Conservation (phyloP, 2,113 vertebrate genomes). For the Megaptera novaeangliae region DNA sequence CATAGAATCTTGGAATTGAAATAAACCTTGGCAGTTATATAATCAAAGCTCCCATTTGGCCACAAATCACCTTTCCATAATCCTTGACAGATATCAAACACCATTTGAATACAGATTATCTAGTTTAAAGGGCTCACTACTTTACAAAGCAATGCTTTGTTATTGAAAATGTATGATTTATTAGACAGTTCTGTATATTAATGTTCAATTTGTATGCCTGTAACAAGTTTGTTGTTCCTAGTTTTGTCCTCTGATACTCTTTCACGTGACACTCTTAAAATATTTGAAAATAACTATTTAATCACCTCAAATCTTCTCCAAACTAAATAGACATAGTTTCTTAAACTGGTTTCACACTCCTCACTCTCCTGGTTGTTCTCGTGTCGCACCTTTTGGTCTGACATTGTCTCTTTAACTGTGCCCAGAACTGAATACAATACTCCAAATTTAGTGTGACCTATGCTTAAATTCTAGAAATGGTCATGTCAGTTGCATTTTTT, state of each 20-base stretch:
- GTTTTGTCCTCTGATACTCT: not conserved
- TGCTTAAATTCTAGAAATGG: not conserved
- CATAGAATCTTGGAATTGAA: not conserved
- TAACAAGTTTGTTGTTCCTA: not conserved
- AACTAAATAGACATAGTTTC: not conserved
- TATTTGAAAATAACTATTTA: constrained; percentile 7
- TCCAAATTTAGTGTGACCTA: not conserved
- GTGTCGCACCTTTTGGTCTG: not conserved
- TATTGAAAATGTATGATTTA: not conserved
- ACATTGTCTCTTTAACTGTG: not conserved
- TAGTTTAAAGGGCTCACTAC: not conserved
- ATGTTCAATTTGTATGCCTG: not conserved
- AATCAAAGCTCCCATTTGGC: not conserved
- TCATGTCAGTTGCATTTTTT: not conserved
- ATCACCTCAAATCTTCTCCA: not conserved
- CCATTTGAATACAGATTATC: not conserved
- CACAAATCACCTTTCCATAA: not conserved
- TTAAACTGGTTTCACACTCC: not conserved
- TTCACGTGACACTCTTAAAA: not conserved
- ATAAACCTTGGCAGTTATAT: not conserved
- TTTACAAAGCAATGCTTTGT: not conserved
- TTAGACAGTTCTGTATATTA: not conserved
- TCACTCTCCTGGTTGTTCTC: not conserved
- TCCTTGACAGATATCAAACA: not conserved
- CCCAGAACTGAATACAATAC: not conserved